These are phyloP conservation scores for Cinara cedri DNA, from an alignment of 2,888 invertebrate genomes.

Conservation along the genomic window DNA sequence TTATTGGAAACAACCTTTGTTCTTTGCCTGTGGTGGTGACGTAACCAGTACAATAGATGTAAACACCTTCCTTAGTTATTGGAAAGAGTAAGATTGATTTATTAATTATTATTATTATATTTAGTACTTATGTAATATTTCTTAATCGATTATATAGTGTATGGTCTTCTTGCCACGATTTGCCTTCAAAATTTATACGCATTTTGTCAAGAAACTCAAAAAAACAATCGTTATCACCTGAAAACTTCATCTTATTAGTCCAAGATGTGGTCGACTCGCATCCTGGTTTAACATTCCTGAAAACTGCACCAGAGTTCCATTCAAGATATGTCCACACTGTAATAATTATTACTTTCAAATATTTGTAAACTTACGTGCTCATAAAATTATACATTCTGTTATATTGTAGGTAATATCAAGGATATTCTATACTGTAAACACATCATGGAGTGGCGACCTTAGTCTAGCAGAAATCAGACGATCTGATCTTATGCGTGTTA, in stretches of 20 bases:
- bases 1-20: conserved; percentile 97
- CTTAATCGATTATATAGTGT: conserved; percentile 26
- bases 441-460: conserved; percentile 95
- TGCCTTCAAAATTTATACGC: conserved; percentile 85
- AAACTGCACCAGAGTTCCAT: conserved; percentile 98
- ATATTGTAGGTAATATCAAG: conserved; percentile 85
- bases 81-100: conserved; percentile 80
- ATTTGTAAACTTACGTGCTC: background rate
- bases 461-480: conserved; percentile 86
- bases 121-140: background rate
- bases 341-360: conserved; percentile 60
- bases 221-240: conserved; percentile 74
- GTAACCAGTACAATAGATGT: conserved; percentile 77
- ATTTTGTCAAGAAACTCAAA: conserved; percentile 68
- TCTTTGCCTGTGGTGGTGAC: conserved; percentile 81
- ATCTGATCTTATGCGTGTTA: conserved; percentile 80
- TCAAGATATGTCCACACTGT: conserved; percentile 98
- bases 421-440: conserved; percentile 95
- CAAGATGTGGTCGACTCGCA: conserved; percentile 99
- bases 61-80: conserved; percentile 84
- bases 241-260: conserved; percentile 91
- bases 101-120: conserved; percentile 7
- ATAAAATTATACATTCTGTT: conserved; percentile 10
- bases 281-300: conserved; percentile 94
- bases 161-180: conserved; percentile 74